Evolutionary conservation across 2,797 vertebrate genomes (phyloP).

Genomic region (Florisuga fusca): DNA sequence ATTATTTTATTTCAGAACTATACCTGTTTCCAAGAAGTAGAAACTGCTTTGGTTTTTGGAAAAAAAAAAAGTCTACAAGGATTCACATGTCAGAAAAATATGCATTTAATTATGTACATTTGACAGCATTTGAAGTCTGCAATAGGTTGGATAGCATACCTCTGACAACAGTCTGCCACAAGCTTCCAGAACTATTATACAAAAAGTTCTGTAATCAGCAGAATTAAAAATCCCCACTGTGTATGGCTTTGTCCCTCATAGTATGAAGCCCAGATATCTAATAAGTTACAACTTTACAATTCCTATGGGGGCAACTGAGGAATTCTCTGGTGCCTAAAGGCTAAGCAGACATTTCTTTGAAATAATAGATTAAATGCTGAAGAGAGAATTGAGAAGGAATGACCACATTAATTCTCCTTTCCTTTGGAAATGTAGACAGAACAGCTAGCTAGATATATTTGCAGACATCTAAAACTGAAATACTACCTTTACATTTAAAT

Average conservation of each 20-base stretch:
- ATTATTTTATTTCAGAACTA: background rate
- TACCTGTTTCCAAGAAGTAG: background rate
- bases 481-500: background rate
- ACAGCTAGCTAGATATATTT: background rate
- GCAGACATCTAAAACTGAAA: background rate
- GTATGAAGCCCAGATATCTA: background rate
- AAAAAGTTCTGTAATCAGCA: background rate
- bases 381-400: background rate
- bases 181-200: background rate
- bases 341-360: background rate
- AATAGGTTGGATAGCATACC: background rate
- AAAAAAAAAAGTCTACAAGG: background rate
- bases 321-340: background rate
- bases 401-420: background rate
- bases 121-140: background rate
- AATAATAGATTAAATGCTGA: background rate
- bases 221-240: background rate
- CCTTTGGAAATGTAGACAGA: background rate
- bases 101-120: background rate
- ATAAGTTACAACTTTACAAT: background rate
- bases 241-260: rapidly evolving
- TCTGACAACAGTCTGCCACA: background rate
- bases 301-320: background rate
- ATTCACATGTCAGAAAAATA: background rate
- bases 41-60: background rate